Conservation (phyloP, 2,113 vertebrate genomes). For the Galemys pyrenaicus region DNA sequence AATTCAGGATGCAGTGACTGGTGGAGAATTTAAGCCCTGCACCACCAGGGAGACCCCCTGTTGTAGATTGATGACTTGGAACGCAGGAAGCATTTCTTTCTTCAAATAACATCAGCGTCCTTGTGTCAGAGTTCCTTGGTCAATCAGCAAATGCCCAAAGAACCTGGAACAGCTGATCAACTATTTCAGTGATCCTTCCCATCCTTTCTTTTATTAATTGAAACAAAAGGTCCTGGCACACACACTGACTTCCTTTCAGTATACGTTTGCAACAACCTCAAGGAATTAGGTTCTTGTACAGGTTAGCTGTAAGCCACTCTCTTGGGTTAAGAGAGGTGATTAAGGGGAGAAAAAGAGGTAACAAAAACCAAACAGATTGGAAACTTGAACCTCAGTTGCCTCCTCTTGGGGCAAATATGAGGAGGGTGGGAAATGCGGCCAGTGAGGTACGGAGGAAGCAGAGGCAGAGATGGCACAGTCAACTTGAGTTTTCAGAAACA, state of each 20-base stretch:
- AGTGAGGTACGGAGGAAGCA: rapidly evolving
- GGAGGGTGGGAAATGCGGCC: rapidly evolving
- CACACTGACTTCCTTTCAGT: not conserved
- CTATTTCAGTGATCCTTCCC: not conserved
- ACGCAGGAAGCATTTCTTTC: not conserved
- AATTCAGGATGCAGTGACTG: no score
- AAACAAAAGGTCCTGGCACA: not conserved
- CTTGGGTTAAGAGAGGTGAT: not conserved
- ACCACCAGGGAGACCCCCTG: not conserved
- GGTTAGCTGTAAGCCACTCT: not conserved
- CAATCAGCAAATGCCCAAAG: not conserved
- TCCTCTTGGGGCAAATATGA: not conserved
- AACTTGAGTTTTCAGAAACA: not conserved
- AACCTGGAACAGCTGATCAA: not conserved
- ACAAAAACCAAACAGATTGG: not conserved
- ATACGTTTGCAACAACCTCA: not conserved
- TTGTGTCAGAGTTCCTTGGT: not conserved
- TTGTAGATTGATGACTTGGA: not conserved
- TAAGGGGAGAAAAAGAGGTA: not conserved
- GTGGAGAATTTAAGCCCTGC: no score
- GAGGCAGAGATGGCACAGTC: not conserved
- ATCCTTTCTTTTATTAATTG: not conserved
- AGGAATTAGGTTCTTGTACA: not conserved
- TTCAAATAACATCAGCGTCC: not conserved
- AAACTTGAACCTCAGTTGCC: not conserved